phyloP scores from a whole-genome alignment of 2,888 invertebrate species.

The Hymenopus coronatus region DNA sequence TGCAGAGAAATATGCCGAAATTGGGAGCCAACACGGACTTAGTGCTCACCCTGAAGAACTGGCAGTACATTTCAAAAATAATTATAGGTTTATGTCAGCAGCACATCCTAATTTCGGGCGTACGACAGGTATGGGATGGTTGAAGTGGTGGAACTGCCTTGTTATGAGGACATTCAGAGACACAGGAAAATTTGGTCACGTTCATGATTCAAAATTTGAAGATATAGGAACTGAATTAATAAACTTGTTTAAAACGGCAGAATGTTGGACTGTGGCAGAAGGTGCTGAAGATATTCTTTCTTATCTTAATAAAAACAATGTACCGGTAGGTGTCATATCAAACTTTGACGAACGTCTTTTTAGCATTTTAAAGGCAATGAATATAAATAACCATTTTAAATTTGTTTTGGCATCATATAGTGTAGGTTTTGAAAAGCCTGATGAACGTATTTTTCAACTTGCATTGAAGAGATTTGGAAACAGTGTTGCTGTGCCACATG shows the following conservation, averaged over 20 bases:
- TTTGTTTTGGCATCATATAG: constrained; percentile 80
- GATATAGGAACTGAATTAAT: constrained; percentile 60
- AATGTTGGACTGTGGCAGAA: constrained; percentile 62
- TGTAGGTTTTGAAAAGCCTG: constrained; percentile 72
- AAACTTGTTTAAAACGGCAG: constrained; percentile 65
- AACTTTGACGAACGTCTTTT: constrained; percentile 84
- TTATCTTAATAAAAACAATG: constrained; percentile 40
- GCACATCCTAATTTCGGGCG: constrained; percentile 81
- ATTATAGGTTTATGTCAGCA: constrained; percentile 50
- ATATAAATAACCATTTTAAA: constrained; percentile 68
- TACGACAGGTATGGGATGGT: constrained; percentile 65
- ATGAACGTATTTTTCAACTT: constrained; percentile 63
- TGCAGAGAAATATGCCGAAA: constrained; percentile 70
- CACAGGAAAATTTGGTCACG: not conserved
- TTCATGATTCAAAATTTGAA: constrained; percentile 46
- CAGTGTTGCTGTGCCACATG: constrained; percentile 50
- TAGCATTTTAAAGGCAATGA: constrained; percentile 62
- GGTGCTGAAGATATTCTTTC: not conserved
- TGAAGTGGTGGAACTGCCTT: constrained; percentile 78
- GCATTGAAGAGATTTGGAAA: constrained; percentile 40
- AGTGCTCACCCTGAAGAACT: constrained; percentile 50
- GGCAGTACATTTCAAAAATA: not conserved
- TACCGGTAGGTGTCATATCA: constrained; percentile 73
- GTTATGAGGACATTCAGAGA: constrained; percentile 61
- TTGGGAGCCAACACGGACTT: constrained; percentile 69